Base-by-base conservation (phyloP, 2,797 vertebrate genomes). In the Enteromius trimaculatus region DNA sequence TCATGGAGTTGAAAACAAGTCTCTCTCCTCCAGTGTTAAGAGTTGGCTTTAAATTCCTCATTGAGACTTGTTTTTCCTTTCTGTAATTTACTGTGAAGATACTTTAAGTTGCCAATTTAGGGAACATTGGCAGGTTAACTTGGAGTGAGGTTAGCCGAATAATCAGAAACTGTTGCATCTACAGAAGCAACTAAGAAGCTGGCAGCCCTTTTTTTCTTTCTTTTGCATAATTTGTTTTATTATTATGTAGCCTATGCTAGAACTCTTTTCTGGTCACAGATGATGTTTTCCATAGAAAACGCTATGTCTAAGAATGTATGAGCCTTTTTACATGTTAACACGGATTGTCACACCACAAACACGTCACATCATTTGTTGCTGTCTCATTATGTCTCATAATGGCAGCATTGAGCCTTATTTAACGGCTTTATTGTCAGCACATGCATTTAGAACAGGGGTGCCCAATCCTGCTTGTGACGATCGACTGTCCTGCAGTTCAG, bases 81-180 rank as follows among this genome's bases (percentile, higher is more conserved):
- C 69, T 84, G 74, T 84, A 80, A 65, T 64, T 77, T 82, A 89
- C 88, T 87, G 88, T 89, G 86, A 88, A 87, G 78, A 84, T 86
- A 85, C 62, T 89, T 87, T 81, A 76, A 70, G 79, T 82, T 89
- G 88, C 88, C 88, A 89, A 86, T 87, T 85, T 84, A 76, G 74
- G 84, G 84, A 87, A 85, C 34, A 68, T 84, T 84, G 83, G 78
- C 87, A 88, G 81, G 84, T 85, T 77, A 84, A 60, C 70, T 85
- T 80, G 79, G 64, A 69, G 77, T 51, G 81, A 82, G 87, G 82
- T 86, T 84, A 87, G 83, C 69, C 39, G 79, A 80, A 83, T 88
- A 88, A 88, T 81, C 84, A 60, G 82, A 83, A 81, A 83, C 75
- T 75, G 86, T 72, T 82, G 79, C 84, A 82, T 82, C 74, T 83